Conservation (phyloP, 2,797 vertebrate species). For the Halcyon chelicuti region DNA sequence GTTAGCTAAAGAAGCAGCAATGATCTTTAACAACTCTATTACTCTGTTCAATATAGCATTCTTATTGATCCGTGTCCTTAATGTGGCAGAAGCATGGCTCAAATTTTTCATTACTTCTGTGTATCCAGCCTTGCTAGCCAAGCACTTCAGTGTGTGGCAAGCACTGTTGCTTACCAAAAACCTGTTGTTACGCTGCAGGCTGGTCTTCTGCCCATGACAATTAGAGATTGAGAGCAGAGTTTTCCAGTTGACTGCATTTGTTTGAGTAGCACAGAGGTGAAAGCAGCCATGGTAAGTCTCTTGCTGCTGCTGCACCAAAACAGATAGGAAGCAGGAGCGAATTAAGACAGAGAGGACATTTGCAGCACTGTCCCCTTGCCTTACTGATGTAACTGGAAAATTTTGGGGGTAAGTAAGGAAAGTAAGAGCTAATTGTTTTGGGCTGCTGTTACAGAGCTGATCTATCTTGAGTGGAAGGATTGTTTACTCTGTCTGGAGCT, state of each 20-base stretch:
- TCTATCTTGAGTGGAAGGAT: background rate
- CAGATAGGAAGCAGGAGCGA: background rate
- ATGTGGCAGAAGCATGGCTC: slow-evolving; percentile 2
- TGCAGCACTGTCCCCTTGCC: background rate
- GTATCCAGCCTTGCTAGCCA: background rate
- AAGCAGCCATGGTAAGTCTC: background rate
- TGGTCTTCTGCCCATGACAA: background rate
- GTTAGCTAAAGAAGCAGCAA: slow-evolving; percentile 23
- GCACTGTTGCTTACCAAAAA: background rate
- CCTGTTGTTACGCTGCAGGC: background rate
- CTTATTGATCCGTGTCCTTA: slow-evolving; percentile 20
- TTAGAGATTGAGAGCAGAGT: background rate
- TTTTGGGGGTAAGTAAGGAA: background rate
- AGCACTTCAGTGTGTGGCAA: background rate
- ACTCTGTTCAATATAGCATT: background rate
- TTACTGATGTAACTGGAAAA: background rate
- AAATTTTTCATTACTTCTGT: background rate
- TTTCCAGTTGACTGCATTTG: background rate
- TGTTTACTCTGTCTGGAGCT: background rate
- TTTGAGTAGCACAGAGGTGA: background rate
- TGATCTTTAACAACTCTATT: slow-evolving; percentile 25
- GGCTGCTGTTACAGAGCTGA: background rate
- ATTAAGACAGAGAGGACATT: background rate
- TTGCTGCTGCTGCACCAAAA: background rate
- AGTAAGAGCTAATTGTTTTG: background rate